Evolutionary conservation across 2,113 vertebrate genomes (phyloP).

Genomic region (Candoia aspera): DNA sequence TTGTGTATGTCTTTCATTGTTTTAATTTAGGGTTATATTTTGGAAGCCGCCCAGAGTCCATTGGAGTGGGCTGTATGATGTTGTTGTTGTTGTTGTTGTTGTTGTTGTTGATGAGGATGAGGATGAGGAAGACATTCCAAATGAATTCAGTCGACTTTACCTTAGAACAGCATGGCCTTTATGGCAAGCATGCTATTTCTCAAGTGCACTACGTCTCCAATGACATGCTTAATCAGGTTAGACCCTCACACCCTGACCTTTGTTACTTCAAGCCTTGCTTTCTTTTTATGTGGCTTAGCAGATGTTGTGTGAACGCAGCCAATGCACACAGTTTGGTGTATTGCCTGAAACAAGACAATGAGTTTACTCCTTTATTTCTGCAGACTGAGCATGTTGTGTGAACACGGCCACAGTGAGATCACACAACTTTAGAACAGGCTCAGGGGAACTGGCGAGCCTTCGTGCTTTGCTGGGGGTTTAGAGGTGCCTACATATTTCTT

Average conservation of each 20-base stretch:
- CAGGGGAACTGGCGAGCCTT: not conserved
- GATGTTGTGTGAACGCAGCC: not conserved
- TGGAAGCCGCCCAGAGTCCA: too few species aligned
- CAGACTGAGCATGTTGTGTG: not conserved
- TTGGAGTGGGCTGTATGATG: too few species aligned
- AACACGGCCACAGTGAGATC: not conserved
- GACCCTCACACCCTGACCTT: not conserved
- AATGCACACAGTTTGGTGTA: not conserved
- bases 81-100: too few species aligned
- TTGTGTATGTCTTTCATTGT: too few species aligned
- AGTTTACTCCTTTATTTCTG: not conserved
- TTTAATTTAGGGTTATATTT: too few species aligned
- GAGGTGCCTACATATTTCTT: not conserved
- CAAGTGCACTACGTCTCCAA: not conserved
- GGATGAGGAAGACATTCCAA: too few species aligned
- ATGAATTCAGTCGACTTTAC: not conserved
- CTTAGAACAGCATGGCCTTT: not conserved
- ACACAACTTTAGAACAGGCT: not conserved
- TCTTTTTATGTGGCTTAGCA: not conserved
- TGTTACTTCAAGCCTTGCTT: not conserved
- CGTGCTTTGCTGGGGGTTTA: not conserved
- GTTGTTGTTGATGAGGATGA: too few species aligned
- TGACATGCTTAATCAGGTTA: not conserved
- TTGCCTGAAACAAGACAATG: not conserved
- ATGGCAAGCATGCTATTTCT: not conserved